Conservation (phyloP, 1,140 invertebrate species). For the Ptiloglossa arizonensis region DNA sequence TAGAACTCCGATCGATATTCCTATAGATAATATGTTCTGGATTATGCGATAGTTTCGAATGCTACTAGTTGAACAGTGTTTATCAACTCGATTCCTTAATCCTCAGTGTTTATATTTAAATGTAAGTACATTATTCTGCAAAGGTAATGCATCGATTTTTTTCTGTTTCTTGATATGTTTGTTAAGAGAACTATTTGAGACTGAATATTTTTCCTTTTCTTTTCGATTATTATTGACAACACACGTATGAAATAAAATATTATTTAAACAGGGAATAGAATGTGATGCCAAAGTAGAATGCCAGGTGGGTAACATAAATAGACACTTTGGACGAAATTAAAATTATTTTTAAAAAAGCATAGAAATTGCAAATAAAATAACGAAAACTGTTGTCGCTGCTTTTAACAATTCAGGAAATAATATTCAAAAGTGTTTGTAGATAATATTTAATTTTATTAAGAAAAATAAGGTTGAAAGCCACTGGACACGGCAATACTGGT, state of each 20-base stretch:
- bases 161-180: too few relatives aligned
- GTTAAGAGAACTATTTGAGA: too few relatives aligned
- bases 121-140: too few relatives aligned
- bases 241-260: neutral
- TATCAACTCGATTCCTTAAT: constrained; percentile 9
- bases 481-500: constrained; percentile 25
- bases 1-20: constrained; percentile 69
- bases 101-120: neutral
- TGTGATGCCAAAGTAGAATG: too few relatives aligned
- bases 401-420: neutral
- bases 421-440: neutral
- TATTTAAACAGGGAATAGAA: neutral
- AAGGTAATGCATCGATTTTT: too few relatives aligned
- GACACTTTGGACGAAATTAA: neutral
- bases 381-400: neutral
- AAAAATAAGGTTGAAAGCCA: constrained; percentile 32
- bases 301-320: too few relatives aligned
- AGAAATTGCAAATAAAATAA: neutral
- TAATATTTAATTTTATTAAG: neutral
- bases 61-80: constrained; percentile 24
- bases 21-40: constrained; percentile 71
- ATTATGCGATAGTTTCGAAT: constrained; percentile 35
- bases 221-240: neutral
- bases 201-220: neutral
- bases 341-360: neutral